A percentile compares a stretch with the other conserved stretches of the same genome.
Evolutionary conservation across 1,140 invertebrate genomes (phyloP).

Genomic region (Periplaneta americana): DNA sequence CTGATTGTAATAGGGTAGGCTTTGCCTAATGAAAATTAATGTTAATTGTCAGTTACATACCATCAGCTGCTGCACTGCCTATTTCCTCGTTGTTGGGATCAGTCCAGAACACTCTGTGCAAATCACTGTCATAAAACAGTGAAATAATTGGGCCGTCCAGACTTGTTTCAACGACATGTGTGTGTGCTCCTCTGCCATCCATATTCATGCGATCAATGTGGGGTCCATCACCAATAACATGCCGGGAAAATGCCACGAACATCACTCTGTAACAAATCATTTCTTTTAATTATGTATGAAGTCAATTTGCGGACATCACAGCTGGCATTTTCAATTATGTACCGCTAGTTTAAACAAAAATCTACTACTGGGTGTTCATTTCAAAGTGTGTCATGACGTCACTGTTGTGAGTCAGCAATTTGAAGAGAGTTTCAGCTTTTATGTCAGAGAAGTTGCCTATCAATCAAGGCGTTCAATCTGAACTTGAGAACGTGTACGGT

Average conservation of each 20-base stretch:
- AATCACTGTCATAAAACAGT: constrained; percentile 44
- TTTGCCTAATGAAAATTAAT: no score
- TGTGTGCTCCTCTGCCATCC: constrained; percentile 42
- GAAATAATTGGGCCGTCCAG: constrained; percentile 43
- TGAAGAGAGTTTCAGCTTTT: no score
- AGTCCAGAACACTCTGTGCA: constrained; percentile 46
- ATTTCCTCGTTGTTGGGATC: constrained; percentile 48
- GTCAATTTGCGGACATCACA: not conserved
- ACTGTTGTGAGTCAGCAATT: no score
- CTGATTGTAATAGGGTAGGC: no score
- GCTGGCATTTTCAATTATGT: not conserved
- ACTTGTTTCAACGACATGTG: constrained; percentile 43
- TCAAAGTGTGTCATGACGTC: no score
- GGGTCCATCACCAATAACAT: constrained; percentile 26
- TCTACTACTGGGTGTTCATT: no score
- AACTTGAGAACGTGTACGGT: no score
- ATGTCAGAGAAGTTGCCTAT: no score
- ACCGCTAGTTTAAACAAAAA: not conserved
- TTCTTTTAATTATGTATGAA: not conserved
- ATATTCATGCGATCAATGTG: constrained; percentile 54
- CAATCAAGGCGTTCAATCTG: no score
- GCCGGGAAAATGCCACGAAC: constrained; percentile 50
- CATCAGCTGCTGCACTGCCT: constrained; percentile 45
- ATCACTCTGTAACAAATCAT: constrained; percentile 44
- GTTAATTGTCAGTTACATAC: no score